Evolutionary conservation across 2,797 vertebrate species (phyloP), one percentile per base, ranked within the genome.

Genomic region (Pipistrellus nathusii): DNA sequence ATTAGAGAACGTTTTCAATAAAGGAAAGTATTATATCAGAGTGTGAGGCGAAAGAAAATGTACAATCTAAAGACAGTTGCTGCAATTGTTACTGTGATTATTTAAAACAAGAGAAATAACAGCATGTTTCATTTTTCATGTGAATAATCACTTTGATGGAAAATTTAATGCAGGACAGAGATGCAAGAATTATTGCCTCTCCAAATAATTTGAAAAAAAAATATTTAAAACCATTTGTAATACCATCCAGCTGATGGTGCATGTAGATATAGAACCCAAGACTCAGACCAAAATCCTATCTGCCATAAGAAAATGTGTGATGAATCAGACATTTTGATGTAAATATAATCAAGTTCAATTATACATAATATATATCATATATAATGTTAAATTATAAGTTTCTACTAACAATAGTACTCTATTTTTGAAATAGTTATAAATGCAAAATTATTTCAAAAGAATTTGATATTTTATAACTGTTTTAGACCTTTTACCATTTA

Each of bases 141-240:
- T 62, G 4, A 92, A 62, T 59, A 88, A 80, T 55, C 23, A 48
- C 77, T 73, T 68, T 66, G 18, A 88, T n/a, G 21, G 41, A 82
- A 76, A 93, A 75, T 51, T 27, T 77, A 92, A 88, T 76, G 14
- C 14, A 53, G 11, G 38, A 93, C 15, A 84, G 3, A 85, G 18
- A 66, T 25, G 4, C 25, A 78, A 93, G 53, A 53, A 84, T 71
- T 32, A 77, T 2, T 82, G 5, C 59, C 72, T 85, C n/a, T 17
- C 21, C 13, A 94, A 93, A 85, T 71, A 91, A 81, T 25, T 51
- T 89, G 41, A 10, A 32, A 32, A 44, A 46, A 46, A 46, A 30
- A 73, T 18, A 32, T 81, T 85, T 91, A 44, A 85, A 85, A 81
- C 69, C 32, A 81, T 48, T 85, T 81, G 27, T 88, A 88, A 91